Base-by-base conservation (phyloP, 1,140 invertebrate genomes). In the Wiebesia pumilae region DNA sequence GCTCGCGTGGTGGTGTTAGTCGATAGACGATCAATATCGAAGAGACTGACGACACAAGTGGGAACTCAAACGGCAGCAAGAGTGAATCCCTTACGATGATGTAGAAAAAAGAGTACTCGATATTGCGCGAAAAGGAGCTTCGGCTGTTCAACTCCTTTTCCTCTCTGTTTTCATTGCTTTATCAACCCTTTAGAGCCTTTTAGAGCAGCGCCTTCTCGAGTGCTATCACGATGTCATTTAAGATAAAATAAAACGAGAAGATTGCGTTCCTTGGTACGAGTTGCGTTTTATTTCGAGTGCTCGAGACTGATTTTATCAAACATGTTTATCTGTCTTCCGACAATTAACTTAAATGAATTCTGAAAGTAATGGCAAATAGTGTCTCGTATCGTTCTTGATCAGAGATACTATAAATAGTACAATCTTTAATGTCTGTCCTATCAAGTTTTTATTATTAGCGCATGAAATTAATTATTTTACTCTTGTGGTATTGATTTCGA, bases 11-110 rank as follows among this genome's bases (percentile, higher is more conserved):
- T n/a, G n/a, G n/a, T n/a, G n/a, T 14, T 35, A 47, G 47, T 83
- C 69, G 43, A 83, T 83, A n/a, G 67, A 4, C 40, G 43, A 73
- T 83, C 43, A 38, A 83, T 71, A 83, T 69, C 4, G 4, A 71
- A 7, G 30, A 16, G 30, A 35, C 30, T 69, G 30, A 2, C n/a
- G 67, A 69, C 67, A 69, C 14, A 14, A 71, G 3, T 35, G 6
- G 2, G 19, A 9, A 71, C 0, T 7, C 35, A 71, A 71, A 38
- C 16, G 30, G 0, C 6, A 38, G 0, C 6, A 38, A 30, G 12
- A 33, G 9, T 38, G 19, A 71, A 71, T 38, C 9, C 35, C 14
- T 3, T 0, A 71, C 33, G 35, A 40, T 71, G 24, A 27, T 24
- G 58, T 62, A 4, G 58, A 27, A 62, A 62, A 62, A 27, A 24